phyloP scores from a whole-genome alignment of 2,797 vertebrate species.

The Macroramphosus scolopax region DNA sequence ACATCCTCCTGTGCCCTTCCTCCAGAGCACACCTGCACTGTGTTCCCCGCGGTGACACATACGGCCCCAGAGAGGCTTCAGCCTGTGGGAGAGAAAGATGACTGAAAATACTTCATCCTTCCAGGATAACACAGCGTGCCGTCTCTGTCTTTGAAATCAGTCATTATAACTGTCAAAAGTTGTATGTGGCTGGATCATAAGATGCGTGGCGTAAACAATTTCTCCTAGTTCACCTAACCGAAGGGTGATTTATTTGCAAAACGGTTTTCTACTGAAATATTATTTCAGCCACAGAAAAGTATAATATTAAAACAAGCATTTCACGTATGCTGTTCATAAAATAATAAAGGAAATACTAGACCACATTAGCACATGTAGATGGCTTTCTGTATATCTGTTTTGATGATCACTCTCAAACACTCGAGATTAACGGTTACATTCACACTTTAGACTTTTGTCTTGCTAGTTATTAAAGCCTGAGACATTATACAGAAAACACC shows the following conservation, averaged over 20 bases:
- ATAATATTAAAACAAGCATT: conserved; percentile 1
- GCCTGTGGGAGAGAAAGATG: too few species aligned
- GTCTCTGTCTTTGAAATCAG: too few species aligned
- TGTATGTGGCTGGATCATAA: too few species aligned
- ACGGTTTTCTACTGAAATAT: background rate
- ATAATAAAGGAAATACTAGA: conserved; percentile 7
- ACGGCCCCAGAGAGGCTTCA: background rate
- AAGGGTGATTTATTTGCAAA: conserved; percentile 1
- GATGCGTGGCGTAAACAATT: too few species aligned
- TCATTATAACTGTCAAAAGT: too few species aligned
- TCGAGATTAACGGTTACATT: background rate
- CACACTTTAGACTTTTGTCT: background rate
- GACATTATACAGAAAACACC: too few species aligned
- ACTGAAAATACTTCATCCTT: too few species aligned
- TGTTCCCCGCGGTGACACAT: conserved; percentile 39
- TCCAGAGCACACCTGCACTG: conserved; percentile 60
- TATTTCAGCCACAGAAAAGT: conserved; percentile 18
- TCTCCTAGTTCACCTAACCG: background rate
- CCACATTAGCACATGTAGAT: background rate
- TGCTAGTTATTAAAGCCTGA: too few species aligned
- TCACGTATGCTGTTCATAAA: too few species aligned
- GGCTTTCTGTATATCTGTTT: conserved; percentile 1
- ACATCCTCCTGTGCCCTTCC: conserved; percentile 71
- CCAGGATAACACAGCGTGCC: too few species aligned
- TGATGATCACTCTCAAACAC: background rate